phyloP scores from a whole-genome alignment of 2,888 invertebrate species.

The Miltochrista miniata region DNA sequence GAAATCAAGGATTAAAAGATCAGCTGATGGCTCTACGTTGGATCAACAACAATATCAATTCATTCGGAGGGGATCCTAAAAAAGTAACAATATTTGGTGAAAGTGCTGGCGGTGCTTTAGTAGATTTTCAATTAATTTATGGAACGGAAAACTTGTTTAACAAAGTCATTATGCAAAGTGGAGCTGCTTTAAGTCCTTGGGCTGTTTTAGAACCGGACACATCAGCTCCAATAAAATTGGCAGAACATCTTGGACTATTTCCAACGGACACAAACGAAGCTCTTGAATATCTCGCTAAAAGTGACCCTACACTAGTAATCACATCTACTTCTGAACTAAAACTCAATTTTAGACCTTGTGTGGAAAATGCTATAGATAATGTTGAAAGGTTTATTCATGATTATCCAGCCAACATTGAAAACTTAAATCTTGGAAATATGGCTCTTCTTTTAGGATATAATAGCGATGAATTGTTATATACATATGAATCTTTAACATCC shows the following conservation, averaged over 20 bases:
- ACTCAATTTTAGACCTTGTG: constrained; percentile 42
- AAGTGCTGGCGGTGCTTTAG: constrained; percentile 55
- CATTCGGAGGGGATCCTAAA: constrained; percentile 58
- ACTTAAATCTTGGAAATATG: constrained; percentile 29
- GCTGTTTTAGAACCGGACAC: constrained; percentile 36
- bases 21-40: constrained; percentile 56
- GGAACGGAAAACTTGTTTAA: constrained; percentile 50
- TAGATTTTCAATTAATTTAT: constrained; percentile 52
- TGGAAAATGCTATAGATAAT: constrained; percentile 46
- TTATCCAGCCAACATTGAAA: constrained; percentile 38
- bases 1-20: constrained; percentile 65
- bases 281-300: constrained; percentile 43
- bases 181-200: constrained; percentile 36
- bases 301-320: constrained; percentile 44
- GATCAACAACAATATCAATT: constrained; percentile 57
- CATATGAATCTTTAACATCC: constrained; percentile 19
- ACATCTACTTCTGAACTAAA: constrained; percentile 37
- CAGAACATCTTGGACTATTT: constrained; percentile 44
- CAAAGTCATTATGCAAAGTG: constrained; percentile 58
- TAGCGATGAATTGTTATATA: constrained; percentile 36
- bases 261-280: constrained; percentile 45
- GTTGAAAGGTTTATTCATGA: constrained; percentile 44
- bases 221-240: constrained; percentile 39
- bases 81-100: constrained; percentile 59
- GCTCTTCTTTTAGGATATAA: constrained; percentile 48